These are phyloP conservation scores for Carapus acus DNA, from an alignment of 2,797 vertebrate genomes.

Conservation along the genomic window DNA sequence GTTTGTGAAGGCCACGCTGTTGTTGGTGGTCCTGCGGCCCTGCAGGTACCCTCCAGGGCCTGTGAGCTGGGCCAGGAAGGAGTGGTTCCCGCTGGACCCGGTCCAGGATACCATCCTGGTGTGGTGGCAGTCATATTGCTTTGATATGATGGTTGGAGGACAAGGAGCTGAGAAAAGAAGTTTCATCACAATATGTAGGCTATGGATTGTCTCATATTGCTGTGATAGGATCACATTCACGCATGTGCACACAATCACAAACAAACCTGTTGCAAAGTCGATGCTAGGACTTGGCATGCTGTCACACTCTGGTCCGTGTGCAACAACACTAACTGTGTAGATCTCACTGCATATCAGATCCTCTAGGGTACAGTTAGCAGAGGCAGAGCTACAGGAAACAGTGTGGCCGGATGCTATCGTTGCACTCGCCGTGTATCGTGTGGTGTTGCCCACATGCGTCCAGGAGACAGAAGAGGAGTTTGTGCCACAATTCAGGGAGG, in stretches of 20 bases:
- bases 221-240: no score
- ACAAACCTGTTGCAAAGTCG: constrained; percentile 55
- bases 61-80: constrained; percentile 45
- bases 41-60: constrained; percentile 33
- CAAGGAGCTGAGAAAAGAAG: constrained; percentile 60
- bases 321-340: constrained; percentile 48
- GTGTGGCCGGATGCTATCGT: constrained; percentile 41
- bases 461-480: constrained; percentile 56
- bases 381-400: constrained; percentile 39
- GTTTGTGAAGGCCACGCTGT: constrained; percentile 50
- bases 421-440: constrained; percentile 46
- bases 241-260: neutral
- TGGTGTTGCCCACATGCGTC: constrained; percentile 29
- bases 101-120: constrained; percentile 55
- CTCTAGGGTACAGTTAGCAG: constrained; percentile 44
- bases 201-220: no score
- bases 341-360: constrained; percentile 56
- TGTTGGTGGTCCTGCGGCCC: constrained; percentile 54
- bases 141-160: constrained; percentile 44
- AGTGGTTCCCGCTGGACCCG: constrained; percentile 36
- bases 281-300: constrained; percentile 41
- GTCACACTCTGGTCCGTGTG: constrained; percentile 47
- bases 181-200: neutral
- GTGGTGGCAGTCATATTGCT: constrained; percentile 47
- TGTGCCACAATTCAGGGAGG: constrained; percentile 50